Conservation (phyloP, 2,113 vertebrate species). For the Aphyosemion australe region DNA sequence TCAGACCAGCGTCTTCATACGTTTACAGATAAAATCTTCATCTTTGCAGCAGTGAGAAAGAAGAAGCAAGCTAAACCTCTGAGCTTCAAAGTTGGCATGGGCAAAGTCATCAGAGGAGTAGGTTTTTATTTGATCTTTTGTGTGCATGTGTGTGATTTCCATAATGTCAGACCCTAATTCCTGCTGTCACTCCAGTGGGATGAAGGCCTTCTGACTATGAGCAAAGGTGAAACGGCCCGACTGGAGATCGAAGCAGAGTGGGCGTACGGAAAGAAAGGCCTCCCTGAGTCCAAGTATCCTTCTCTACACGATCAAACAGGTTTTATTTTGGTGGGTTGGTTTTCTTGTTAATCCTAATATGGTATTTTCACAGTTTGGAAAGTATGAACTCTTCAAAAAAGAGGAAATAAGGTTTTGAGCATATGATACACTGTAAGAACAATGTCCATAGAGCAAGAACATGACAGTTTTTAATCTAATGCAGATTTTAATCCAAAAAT, state of each 20-base stretch:
- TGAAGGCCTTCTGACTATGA: constrained; percentile 93
- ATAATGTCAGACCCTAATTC: not conserved
- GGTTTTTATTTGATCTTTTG: constrained; percentile 41
- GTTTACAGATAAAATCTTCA: too few relatives aligned
- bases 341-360: too few relatives aligned
- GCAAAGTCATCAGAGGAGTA: constrained; percentile 95
- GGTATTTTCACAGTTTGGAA: too few relatives aligned
- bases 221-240: constrained; percentile 94
- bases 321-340: too few relatives aligned
- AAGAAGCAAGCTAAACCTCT: constrained; percentile 93
- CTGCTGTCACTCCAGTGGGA: constrained; percentile 85
- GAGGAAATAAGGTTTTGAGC: too few relatives aligned
- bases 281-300: constrained; percentile 98
- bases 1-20: not conserved
- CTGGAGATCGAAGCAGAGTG: constrained; percentile 95
- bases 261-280: constrained; percentile 94
- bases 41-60: constrained; percentile 87
- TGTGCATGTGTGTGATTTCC: not conserved
- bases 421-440: too few relatives aligned
- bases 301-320: constrained; percentile 23
- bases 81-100: constrained; percentile 93
- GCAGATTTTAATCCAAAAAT: too few relatives aligned
- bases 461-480: too few relatives aligned
- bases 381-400: too few relatives aligned
- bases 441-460: too few relatives aligned